Conservation (phyloP, 2,797 vertebrate species). For the Cyprinodon diabolis region DNA sequence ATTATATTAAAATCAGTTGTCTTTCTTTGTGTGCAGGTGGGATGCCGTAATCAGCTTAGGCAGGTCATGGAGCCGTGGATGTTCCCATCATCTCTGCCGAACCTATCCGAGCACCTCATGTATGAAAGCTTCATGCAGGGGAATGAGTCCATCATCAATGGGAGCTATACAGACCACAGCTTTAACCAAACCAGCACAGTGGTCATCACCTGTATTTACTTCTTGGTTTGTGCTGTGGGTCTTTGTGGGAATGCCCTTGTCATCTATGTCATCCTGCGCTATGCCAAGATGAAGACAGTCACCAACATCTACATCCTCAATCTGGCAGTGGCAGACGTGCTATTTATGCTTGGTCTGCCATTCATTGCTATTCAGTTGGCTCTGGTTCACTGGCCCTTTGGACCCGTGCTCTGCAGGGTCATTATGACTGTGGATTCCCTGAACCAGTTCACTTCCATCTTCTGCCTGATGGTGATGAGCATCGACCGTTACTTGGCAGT, state of each 20-base stretch:
- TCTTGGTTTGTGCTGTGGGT: constrained; percentile 90
- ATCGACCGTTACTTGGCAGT: constrained; percentile 95
- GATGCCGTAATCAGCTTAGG: constrained; percentile 48
- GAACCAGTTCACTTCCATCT: constrained; percentile 98
- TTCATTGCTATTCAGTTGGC: constrained; percentile 96
- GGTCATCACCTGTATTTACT: constrained; percentile 94
- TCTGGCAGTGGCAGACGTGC: constrained; percentile 93
- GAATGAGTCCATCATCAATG: constrained; percentile 69
- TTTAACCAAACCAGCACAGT: constrained; percentile 88
- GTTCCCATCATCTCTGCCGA: constrained; percentile 74
- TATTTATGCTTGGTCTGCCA: constrained; percentile 95
- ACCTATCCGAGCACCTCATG: constrained; percentile 76
- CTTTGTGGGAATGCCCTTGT: constrained; percentile 93
- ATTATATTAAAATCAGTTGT: not conserved
- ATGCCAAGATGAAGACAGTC: constrained; percentile 98
- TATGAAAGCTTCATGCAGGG: constrained; percentile 71
- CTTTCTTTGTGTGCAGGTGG: constrained; percentile 54
- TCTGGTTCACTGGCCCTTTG: constrained; percentile 95
- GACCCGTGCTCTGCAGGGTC: constrained; percentile 90
- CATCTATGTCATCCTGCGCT: constrained; percentile 96
- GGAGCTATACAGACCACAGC: constrained; percentile 76
- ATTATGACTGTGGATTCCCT: constrained; percentile 96
- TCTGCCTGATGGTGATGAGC: constrained; percentile 97
- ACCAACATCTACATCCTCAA: constrained; percentile 99
- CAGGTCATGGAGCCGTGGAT: constrained; percentile 76